phyloP scores from a whole-genome alignment of 2,888 invertebrate species.

The Aspidapion aeneum region DNA sequence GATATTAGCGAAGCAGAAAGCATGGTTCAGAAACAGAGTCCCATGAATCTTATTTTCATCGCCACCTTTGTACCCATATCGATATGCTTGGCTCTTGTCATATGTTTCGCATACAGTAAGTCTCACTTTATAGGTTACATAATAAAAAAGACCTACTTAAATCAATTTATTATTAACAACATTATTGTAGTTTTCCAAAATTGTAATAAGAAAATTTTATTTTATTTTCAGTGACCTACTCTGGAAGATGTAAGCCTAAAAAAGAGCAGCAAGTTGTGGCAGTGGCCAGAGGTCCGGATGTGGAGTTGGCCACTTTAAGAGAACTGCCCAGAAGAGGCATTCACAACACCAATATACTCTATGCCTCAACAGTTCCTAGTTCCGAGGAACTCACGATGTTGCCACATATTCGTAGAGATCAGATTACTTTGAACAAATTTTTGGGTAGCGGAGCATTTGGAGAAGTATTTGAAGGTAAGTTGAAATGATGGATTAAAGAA shows the following conservation, averaged over 20 bases:
- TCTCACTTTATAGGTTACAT: too few relatives aligned
- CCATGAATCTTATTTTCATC: constrained; percentile 54
- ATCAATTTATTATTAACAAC: constrained; percentile 1
- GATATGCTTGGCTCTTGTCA: constrained; percentile 46
- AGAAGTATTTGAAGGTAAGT: constrained; percentile 79
- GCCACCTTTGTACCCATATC: constrained; percentile 60
- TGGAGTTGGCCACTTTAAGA: constrained; percentile 82
- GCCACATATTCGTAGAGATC: constrained; percentile 80
- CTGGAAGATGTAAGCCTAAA: constrained; percentile 58
- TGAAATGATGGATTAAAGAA: too few relatives aligned
- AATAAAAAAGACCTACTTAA: neutral
- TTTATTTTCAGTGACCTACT: constrained; percentile 29
- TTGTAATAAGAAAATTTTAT: neutral
- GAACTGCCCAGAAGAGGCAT: constrained; percentile 73
- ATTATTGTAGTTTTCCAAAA: neutral
- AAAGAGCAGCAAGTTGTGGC: constrained; percentile 53
- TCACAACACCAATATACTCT: constrained; percentile 81
- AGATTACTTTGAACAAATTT: constrained; percentile 83
- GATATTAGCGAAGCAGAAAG: constrained; percentile 49
- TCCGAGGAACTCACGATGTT: constrained; percentile 63
- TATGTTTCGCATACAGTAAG: constrained; percentile 54
- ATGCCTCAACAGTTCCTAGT: constrained; percentile 57
- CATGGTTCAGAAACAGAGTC: constrained; percentile 52
- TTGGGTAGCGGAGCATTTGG: constrained; percentile 97
- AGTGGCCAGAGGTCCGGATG: constrained; percentile 56